Base-by-base conservation (phyloP, 2,113 vertebrate species). In the Passer domesticus region DNA sequence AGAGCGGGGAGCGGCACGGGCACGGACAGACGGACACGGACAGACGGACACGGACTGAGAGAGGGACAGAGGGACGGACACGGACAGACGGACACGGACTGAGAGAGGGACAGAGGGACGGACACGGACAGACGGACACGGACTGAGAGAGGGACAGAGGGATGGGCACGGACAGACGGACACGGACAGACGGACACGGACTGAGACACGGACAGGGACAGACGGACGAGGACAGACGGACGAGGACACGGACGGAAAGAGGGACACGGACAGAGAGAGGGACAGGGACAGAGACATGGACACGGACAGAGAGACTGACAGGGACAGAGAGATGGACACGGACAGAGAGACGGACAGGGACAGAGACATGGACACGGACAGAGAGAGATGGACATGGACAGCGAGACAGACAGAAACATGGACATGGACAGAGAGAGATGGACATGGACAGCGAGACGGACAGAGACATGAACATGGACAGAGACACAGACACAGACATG, bases 371-470 rank as follows among this genome's bases (percentile, higher is more conserved):
- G 52, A 21, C 18, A 73, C 1, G 9, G 41, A 59, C n/a, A 16
- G 13, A 11, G 35, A 8, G 35, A 37, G 35, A 22, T 5, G 13
- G 35, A 16, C 35, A 69, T 0, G 13, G 39, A 43, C 22, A 53
- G 1, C 2, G 4, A 21, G 8, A 41, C 1, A 8, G 35, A 37
- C 35, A 37, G 1, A 13, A n/a, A n/a, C 24, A 35, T 1, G 15
- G 50, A 4, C 50, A 55, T 0, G 1, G 4, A 1, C n/a, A 43
- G 8, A 5, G 5, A 66, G 16, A 10, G 28, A 50, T 0, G 2
- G 5, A 1, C 43, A 41, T 2, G 22, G 17, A 10, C 66, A 19
- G 13, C 4, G 44, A 49, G 16, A 55, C 0, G 10, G 27, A 37
- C 44, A 74, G 0, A 7, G 39, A n/a, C 21, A 44, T 18, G 8